Conservation (phyloP, 1,140 invertebrate species). For the Penaeus vannamei region DNA sequence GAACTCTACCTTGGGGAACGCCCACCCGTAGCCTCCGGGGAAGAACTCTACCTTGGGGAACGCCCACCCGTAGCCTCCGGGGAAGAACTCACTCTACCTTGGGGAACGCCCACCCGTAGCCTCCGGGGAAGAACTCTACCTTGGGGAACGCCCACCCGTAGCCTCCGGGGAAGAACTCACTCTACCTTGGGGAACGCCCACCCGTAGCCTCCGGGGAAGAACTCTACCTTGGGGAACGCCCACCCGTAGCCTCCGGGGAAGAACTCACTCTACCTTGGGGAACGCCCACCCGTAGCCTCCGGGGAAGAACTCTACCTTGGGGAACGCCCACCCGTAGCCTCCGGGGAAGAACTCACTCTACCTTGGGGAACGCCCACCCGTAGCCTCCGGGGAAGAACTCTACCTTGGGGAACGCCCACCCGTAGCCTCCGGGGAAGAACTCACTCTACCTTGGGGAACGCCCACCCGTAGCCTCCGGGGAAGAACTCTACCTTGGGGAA, state of each 20-base stretch:
- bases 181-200: too few species aligned
- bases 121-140: slow-evolving; percentile 64
- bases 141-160: slow-evolving; percentile 65
- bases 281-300: slow-evolving; percentile 67
- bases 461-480: slow-evolving; percentile 66
- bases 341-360: slow-evolving; percentile 66
- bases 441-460: too few species aligned
- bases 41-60: slow-evolving; percentile 63
- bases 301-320: slow-evolving; percentile 61
- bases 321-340: slow-evolving; percentile 66
- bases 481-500: slow-evolving; percentile 63
- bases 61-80: slow-evolving; percentile 66
- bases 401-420: slow-evolving; percentile 60
- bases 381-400: slow-evolving; percentile 66
- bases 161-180: slow-evolving; percentile 65
- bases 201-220: slow-evolving; percentile 66
- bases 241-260: slow-evolving; percentile 67
- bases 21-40: slow-evolving; percentile 66
- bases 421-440: slow-evolving; percentile 67
- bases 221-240: slow-evolving; percentile 59
- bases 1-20: slow-evolving; percentile 58
- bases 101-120: slow-evolving; percentile 67
- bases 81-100: slow-evolving; percentile 66
- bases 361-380: slow-evolving; percentile 65
- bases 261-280: too few species aligned